Evolutionary conservation across 2,888 invertebrate species (phyloP).

Genomic region (Phortica okadai): DNA sequence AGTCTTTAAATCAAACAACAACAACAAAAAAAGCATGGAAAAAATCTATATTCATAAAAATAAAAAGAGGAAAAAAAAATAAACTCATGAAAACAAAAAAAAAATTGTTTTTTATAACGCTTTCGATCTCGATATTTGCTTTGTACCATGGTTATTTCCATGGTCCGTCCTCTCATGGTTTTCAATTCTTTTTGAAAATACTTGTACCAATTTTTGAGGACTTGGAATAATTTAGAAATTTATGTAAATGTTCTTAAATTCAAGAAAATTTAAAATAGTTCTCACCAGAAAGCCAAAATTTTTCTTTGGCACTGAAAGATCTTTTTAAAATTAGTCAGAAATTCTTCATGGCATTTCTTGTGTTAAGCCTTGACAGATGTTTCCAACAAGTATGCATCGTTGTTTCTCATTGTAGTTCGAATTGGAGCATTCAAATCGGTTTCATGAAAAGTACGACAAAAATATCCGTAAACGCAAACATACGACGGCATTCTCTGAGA

Average conservation of each 20-base stretch:
- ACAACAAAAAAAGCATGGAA: constrained; percentile 11
- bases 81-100: constrained; percentile 3
- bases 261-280: too few relatives aligned
- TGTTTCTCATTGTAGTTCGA: not conserved
- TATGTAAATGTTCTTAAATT: too few relatives aligned
- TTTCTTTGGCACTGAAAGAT: too few relatives aligned
- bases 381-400: not conserved
- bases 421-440: not conserved
- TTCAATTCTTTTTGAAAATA: too few relatives aligned
- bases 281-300: too few relatives aligned
- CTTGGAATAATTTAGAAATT: too few relatives aligned
- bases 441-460: not conserved
- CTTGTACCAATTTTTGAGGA: too few relatives aligned
- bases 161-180: too few relatives aligned
- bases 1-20: not conserved
- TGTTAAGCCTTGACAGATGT: not conserved
- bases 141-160: too few relatives aligned
- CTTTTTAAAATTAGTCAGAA: too few relatives aligned
- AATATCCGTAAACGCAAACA: not conserved
- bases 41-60: constrained; percentile 65
- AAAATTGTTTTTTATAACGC: not conserved
- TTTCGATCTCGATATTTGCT: too few relatives aligned
- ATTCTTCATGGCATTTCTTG: too few relatives aligned
- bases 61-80: constrained; percentile 41
- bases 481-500: not conserved